phyloP scores from a whole-genome alignment of 2,113 vertebrate species.

The Notarius lentiginosus region DNA sequence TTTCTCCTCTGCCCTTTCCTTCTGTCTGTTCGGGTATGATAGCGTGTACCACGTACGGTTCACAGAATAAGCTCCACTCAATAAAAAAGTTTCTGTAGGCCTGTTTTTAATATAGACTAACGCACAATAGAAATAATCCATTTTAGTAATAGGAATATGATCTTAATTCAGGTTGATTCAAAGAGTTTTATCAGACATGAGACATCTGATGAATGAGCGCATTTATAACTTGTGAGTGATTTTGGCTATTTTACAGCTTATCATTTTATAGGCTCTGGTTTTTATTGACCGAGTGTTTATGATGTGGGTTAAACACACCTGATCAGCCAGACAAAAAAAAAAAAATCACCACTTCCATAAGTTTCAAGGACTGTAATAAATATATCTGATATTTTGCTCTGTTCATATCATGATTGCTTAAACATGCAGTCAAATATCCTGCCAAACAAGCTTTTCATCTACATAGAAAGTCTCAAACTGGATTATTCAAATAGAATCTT shows the following conservation, averaged over 20 bases:
- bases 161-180: conserved; percentile 14
- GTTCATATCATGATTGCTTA: conserved; percentile 14
- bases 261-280: neutral
- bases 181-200: conserved; percentile 4
- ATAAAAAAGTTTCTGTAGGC: neutral
- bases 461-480: neutral
- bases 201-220: neutral
- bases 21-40: conserved; percentile 1
- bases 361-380: neutral
- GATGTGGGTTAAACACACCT: neutral
- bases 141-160: neutral
- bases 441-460: conserved; percentile 33
- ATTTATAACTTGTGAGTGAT: conserved; percentile 3
- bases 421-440: conserved; percentile 25
- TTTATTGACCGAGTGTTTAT: neutral
- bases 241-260: conserved; percentile 13
- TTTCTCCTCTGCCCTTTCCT: neutral
- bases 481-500: conserved; percentile 26
- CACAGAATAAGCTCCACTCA: neutral
- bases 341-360: neutral
- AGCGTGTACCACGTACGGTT: neutral
- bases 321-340: neutral
- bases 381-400: neutral
- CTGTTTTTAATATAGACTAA: conserved; percentile 8
- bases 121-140: neutral